These are phyloP conservation scores for Horisme vitalbata DNA, from an alignment of 2,888 invertebrate genomes.

Conservation along the genomic window DNA sequence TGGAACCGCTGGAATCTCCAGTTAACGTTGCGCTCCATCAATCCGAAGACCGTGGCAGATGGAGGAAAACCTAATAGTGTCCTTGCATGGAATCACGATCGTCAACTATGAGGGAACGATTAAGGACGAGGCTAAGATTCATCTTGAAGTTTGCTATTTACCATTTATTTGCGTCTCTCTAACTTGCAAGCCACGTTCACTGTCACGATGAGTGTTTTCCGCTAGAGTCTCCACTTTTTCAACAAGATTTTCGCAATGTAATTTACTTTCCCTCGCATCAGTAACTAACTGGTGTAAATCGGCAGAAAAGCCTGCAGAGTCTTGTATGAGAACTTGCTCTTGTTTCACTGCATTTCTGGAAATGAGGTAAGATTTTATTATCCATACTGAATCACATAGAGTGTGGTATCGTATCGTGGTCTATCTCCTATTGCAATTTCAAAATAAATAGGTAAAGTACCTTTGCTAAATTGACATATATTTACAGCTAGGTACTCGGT, in stretches of 20 bases:
- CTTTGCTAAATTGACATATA: too few species aligned
- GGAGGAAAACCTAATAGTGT: too few species aligned
- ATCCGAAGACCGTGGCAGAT: too few species aligned
- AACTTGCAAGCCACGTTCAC: slow-evolving; percentile 72
- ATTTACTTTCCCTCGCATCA: slow-evolving; percentile 74
- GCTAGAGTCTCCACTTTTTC: slow-evolving; percentile 72
- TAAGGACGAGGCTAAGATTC: background rate
- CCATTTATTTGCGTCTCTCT: slow-evolving; percentile 82
- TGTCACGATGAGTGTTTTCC: slow-evolving; percentile 66
- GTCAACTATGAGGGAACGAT: too few species aligned
- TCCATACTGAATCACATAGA: too few species aligned
- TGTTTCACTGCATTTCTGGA: slow-evolving; percentile 78
- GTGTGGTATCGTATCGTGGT: too few species aligned
- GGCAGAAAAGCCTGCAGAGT: slow-evolving; percentile 73
- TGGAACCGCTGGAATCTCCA: too few species aligned
- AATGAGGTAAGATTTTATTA: background rate
- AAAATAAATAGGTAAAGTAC: too few species aligned
- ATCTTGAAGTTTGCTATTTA: slow-evolving; percentile 34
- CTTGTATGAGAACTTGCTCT: slow-evolving; percentile 75
- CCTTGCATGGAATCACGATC: too few species aligned
- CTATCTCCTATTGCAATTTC: too few species aligned
- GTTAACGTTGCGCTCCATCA: too few species aligned
- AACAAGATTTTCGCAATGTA: slow-evolving; percentile 68
- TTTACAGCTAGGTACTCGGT: too few species aligned
- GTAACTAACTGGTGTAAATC: slow-evolving; percentile 74